Conservation (phyloP, 2,113 vertebrate species). For the human region DNA sequence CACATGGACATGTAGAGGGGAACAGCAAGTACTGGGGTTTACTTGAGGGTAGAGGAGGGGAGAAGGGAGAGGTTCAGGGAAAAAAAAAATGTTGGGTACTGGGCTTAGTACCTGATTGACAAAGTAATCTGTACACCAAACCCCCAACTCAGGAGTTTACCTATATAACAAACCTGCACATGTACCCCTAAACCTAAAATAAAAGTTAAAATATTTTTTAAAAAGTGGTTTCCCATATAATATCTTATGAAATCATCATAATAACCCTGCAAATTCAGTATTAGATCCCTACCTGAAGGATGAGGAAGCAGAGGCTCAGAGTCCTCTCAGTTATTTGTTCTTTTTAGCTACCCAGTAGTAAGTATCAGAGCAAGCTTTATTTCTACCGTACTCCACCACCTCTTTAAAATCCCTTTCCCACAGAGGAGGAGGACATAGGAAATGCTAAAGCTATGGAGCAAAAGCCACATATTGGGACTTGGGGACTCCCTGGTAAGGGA, state of each 20-base stretch:
- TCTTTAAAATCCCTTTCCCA: background rate
- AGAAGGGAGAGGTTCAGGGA: too few relatives aligned
- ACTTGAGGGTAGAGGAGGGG: too few relatives aligned
- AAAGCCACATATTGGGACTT: background rate
- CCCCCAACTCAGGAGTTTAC: too few relatives aligned
- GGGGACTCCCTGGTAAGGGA: background rate
- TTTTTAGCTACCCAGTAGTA: background rate
- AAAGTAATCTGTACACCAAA: too few relatives aligned
- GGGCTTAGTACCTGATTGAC: too few relatives aligned
- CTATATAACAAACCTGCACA: too few relatives aligned
- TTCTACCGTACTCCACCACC: background rate
- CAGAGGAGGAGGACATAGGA: background rate
- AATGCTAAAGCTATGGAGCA: background rate
- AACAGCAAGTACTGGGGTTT: too few relatives aligned
- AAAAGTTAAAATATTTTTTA: too few relatives aligned
- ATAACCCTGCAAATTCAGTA: background rate
- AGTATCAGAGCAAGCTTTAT: background rate
- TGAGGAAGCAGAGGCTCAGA: background rate
- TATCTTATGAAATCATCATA: background rate
- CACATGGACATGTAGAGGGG: too few relatives aligned
- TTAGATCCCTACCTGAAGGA: background rate
- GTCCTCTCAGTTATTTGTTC: background rate
- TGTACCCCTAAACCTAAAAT: too few relatives aligned
- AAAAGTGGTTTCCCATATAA: background rate
- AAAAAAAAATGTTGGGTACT: too few relatives aligned